Conservation (phyloP, 1,140 invertebrate genomes). For the Arctopsyche grandis region DNA sequence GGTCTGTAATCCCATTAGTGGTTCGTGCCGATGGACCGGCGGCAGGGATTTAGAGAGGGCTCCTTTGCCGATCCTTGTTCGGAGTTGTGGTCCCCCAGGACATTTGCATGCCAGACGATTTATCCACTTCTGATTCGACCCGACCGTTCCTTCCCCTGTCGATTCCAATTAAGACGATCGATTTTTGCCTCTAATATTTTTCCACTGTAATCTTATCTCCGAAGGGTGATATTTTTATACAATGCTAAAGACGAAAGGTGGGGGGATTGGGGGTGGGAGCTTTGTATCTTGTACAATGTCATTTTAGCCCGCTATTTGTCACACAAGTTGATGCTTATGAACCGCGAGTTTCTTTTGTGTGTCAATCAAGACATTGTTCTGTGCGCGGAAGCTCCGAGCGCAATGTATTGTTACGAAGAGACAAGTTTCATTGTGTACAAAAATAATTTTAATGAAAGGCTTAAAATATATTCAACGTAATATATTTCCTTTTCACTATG, state of each 20-base stretch:
- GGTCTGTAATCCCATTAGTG: slow-evolving; percentile 54
- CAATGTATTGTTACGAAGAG: background rate
- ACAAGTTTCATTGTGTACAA: slow-evolving; percentile 11
- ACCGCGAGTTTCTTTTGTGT: slow-evolving; percentile 41
- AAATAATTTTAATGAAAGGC: slow-evolving; percentile 34
- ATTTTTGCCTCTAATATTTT: background rate
- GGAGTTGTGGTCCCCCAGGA: background rate
- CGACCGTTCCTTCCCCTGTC: background rate
- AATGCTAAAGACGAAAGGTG: background rate
- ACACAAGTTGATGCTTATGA: slow-evolving; percentile 38
- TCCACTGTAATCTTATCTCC: background rate
- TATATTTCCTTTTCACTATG: background rate
- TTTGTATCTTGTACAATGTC: slow-evolving; percentile 9
- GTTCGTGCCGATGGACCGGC: slow-evolving; percentile 46
- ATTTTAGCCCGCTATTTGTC: slow-evolving; percentile 30
- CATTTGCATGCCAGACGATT: slow-evolving; percentile 52
- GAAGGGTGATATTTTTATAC: background rate
- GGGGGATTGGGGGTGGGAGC: background rate
- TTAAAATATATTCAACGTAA: slow-evolving; percentile 16
- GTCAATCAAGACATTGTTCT: slow-evolving; percentile 36
- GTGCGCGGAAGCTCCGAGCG: slow-evolving; percentile 10
- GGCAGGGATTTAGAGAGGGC: slow-evolving; percentile 51
- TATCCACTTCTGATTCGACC: slow-evolving; percentile 27
- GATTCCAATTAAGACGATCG: slow-evolving; percentile 8
- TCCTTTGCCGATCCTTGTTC: slow-evolving; percentile 13